phyloP scores from a whole-genome alignment of 2,113 vertebrate genomes.

The Tachysurus fulvidraco region DNA sequence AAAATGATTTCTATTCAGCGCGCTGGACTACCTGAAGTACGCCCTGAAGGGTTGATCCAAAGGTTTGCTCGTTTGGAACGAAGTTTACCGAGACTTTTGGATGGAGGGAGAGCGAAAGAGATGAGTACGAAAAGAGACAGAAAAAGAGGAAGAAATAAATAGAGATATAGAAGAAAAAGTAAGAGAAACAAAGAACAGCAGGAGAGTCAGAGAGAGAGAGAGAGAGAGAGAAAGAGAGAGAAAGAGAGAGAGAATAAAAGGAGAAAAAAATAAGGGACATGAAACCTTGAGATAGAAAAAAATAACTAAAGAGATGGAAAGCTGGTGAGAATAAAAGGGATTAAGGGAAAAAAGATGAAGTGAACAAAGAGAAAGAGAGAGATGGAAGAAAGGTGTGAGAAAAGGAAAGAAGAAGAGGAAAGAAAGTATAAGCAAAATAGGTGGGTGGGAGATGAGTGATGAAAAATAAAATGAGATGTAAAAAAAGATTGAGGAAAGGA shows the following conservation, averaged over 20 bases:
- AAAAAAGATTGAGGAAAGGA: background rate
- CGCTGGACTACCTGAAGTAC: slow-evolving; percentile 38
- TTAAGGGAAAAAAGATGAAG: background rate
- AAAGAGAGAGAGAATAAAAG: background rate
- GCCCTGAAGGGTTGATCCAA: slow-evolving; percentile 43
- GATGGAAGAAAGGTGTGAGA: background rate
- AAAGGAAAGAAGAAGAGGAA: background rate
- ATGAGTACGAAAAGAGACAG: background rate
- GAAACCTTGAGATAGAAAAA: background rate
- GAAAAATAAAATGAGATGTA: background rate
- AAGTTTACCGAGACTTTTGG: background rate
- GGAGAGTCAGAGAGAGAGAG: background rate
- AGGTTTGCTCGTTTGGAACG: slow-evolving; percentile 30
- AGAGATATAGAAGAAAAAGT: background rate
- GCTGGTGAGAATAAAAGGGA: background rate
- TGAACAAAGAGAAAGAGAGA: background rate
- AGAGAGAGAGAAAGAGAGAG: background rate
- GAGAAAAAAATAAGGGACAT: background rate
- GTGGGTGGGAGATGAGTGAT: background rate
- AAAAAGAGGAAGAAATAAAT: background rate
- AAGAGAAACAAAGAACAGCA: too few relatives aligned
- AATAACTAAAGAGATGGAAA: background rate
- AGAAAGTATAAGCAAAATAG: background rate
- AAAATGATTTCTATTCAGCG: slow-evolving; percentile 33
- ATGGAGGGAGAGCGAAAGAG: background rate